phyloP scores from a whole-genome alignment of 2,888 invertebrate genomes.

The Acrobeloides nanus region DNA sequence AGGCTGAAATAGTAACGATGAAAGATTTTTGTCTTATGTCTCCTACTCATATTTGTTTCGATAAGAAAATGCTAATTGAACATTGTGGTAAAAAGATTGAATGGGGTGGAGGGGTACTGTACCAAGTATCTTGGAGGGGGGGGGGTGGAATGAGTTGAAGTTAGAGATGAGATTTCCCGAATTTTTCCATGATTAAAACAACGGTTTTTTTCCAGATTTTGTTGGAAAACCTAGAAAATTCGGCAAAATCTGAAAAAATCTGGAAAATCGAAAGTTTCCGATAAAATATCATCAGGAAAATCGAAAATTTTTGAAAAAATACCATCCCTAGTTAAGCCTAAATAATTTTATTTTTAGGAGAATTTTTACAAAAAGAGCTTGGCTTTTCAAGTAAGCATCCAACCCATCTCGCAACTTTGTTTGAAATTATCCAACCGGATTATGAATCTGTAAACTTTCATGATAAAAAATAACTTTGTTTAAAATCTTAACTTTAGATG shows the following conservation, averaged over 20 bases:
- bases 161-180: too few species aligned
- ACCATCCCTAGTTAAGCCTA: too few species aligned
- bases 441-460: conserved; percentile 24
- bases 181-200: too few species aligned
- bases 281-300: too few species aligned
- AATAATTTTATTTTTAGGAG: conserved; percentile 20
- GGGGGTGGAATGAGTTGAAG: too few species aligned
- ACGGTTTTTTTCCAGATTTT: too few species aligned
- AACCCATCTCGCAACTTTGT: conserved; percentile 40
- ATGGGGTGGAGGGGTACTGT: not conserved
- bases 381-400: conserved; percentile 37
- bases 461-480: not conserved
- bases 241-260: too few species aligned
- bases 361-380: conserved; percentile 39
- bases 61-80: conserved; percentile 44
- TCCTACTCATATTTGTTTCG: conserved; percentile 48
- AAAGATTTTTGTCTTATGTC: conserved; percentile 34
- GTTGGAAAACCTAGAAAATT: too few species aligned
- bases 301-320: too few species aligned
- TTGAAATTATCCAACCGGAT: conserved; percentile 41
- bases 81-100: conserved; percentile 40
- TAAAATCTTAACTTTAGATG: conserved; percentile 19
- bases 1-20: too few species aligned
- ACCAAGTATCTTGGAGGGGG: not conserved
- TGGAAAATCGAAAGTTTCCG: not conserved